Evolutionary conservation across 2,113 vertebrate species (phyloP).

Genomic region (Rhombomys opimus): DNA sequence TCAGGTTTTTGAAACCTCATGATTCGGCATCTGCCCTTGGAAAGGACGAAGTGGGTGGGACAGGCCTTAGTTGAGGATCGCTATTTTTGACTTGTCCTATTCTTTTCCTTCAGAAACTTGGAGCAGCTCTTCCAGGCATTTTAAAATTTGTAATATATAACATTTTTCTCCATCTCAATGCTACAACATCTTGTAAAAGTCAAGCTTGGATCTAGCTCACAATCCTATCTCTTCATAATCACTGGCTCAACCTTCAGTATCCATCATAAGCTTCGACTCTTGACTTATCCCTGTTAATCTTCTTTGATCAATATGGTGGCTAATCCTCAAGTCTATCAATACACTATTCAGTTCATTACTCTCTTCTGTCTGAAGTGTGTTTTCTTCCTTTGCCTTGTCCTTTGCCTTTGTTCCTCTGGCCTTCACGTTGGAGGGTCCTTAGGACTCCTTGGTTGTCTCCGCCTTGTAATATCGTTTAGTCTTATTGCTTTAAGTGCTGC

Average conservation of each 20-base stretch:
- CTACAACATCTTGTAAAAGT: not conserved
- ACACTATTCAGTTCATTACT: not conserved
- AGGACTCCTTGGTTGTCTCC: not conserved
- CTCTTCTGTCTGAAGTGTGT: not conserved
- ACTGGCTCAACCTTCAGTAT: not conserved
- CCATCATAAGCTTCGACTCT: not conserved
- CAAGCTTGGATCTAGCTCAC: not conserved
- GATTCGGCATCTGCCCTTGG: not conserved
- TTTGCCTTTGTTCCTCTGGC: not conserved
- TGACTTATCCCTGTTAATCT: not conserved
- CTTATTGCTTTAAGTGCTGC: not conserved
- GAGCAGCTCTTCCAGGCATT: not conserved
- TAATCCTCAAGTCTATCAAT: not conserved
- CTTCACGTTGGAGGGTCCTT: not conserved
- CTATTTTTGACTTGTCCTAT: not conserved
- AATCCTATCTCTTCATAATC: not conserved
- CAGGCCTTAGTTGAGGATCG: not conserved
- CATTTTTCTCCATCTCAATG: conserved; percentile 26
- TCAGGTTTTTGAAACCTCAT: not conserved
- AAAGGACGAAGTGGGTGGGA: not conserved
- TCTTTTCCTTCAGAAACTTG: not conserved
- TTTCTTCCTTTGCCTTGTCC: conserved; percentile 4
- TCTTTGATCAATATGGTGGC: not conserved
- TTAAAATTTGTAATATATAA: conserved; percentile 17
- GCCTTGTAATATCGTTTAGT: not conserved